A percentile compares a stretch with the other conserved stretches of the same genome.
Conservation (phyloP, 2,113 vertebrate genomes). For the Eretmochelys imbricata region DNA sequence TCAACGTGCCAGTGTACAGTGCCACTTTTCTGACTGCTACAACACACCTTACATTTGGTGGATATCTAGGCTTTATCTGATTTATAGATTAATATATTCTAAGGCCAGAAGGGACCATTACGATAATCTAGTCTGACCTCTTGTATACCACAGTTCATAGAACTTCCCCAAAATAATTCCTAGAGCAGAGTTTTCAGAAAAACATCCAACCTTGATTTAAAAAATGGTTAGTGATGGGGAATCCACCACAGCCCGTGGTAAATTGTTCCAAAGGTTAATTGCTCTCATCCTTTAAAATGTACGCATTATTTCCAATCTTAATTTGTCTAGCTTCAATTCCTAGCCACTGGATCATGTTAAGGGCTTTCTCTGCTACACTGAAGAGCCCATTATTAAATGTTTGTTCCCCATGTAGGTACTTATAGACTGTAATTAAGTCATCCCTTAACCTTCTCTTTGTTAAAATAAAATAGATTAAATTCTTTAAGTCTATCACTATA, state of each 20-base stretch:
- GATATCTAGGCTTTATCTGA: not conserved
- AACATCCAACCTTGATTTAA: not conserved
- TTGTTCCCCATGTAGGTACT: not conserved
- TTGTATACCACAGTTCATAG: not conserved
- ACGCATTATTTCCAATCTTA: not conserved
- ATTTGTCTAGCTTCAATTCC: not conserved
- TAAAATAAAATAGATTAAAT: not conserved
- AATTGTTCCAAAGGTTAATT: not conserved
- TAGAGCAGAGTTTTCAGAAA: not conserved
- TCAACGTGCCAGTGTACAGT: not conserved
- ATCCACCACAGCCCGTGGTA: not conserved
- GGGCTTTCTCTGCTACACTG: not conserved
- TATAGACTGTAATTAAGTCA: not conserved
- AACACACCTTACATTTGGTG: not conserved
- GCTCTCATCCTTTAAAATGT: not conserved
- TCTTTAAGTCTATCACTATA: not conserved
- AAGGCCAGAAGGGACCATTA: not conserved
- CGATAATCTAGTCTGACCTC: not conserved
- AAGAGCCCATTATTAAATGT: not conserved
- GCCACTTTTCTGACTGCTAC: not conserved
- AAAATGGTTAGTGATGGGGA: not conserved
- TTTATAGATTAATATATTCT: not conserved
- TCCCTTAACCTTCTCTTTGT: not conserved
- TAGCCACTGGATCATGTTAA: not conserved
- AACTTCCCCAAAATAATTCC: not conserved